Conservation (phyloP, 2,888 invertebrate species). For the Dryocosmus kuriphilus region DNA sequence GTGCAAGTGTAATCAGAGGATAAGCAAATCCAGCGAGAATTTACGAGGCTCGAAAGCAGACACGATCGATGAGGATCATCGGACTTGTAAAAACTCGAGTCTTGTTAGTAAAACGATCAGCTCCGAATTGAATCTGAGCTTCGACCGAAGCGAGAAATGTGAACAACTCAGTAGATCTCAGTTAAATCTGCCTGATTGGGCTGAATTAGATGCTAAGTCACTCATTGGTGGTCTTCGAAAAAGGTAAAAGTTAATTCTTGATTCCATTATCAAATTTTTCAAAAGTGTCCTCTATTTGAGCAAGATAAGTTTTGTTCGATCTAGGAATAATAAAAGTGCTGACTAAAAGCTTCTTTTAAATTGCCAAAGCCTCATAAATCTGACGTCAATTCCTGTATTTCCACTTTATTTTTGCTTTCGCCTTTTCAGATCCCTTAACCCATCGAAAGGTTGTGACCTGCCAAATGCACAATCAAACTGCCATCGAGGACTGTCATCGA, state of each 20-base stretch:
- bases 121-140: conserved; percentile 26
- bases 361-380: too few relatives aligned
- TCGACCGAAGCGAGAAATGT: conserved; percentile 29
- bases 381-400: background rate
- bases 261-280: background rate
- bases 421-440: background rate
- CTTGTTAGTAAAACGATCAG: conserved; percentile 15
- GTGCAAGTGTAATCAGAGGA: conserved; percentile 39
- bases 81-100: conserved; percentile 10
- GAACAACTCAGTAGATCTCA: conserved; percentile 31
- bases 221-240: conserved; percentile 34
- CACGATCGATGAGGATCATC: conserved; percentile 23
- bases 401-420: background rate
- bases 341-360: background rate
- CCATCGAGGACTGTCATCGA: conserved; percentile 21
- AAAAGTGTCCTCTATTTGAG: background rate
- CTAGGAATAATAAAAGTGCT: background rate
- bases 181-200: conserved; percentile 35
- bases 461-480: conserved; percentile 4
- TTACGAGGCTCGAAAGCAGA: conserved; percentile 17
- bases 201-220: conserved; percentile 40
- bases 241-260: conserved; percentile 10
- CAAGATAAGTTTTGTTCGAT: background rate
- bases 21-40: conserved; percentile 42
- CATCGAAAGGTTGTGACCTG: background rate